Conservation (phyloP, 1,140 invertebrate species). For the Heliconius nattereri region DNA sequence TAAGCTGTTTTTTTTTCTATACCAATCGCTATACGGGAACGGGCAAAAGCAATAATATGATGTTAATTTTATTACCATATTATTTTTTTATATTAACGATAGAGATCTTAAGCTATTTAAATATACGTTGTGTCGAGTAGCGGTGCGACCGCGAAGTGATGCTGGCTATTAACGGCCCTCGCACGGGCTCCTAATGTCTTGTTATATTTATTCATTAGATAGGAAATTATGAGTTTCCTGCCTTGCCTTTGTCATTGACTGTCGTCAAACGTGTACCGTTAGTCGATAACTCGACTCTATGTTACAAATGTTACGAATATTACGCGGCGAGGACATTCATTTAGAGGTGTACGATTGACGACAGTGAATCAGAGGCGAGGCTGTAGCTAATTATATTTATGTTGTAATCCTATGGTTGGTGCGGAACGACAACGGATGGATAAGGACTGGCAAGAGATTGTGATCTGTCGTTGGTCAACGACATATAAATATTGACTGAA, state of each 20-base stretch:
- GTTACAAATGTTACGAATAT: background rate
- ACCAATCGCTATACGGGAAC: constrained; percentile 81
- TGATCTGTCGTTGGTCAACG: constrained; percentile 81
- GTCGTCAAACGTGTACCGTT: background rate
- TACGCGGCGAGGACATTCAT: background rate
- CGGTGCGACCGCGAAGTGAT: constrained; percentile 79
- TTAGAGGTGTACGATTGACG: constrained; percentile 35
- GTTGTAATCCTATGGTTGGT: constrained; percentile 77
- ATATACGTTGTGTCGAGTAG: constrained; percentile 74
- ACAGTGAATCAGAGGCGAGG: constrained; percentile 44
- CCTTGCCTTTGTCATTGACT: background rate
- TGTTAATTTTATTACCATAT: constrained; percentile 81
- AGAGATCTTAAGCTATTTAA: constrained; percentile 78
- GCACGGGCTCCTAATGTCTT: constrained; percentile 61
- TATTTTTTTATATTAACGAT: constrained; percentile 81
- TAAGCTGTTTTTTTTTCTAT: constrained; percentile 78
- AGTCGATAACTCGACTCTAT: background rate
- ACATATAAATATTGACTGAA: constrained; percentile 82
- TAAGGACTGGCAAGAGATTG: constrained; percentile 80
- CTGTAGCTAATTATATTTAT: constrained; percentile 81
- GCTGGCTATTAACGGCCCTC: constrained; percentile 70
- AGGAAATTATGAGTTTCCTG: constrained; percentile 78
- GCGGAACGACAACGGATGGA: constrained; percentile 71
- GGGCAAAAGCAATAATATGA: constrained; percentile 82
- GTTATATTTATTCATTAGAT: constrained; percentile 81